Evolutionary conservation across 2,797 vertebrate species (phyloP).

Genomic region (Cossypha caffra): DNA sequence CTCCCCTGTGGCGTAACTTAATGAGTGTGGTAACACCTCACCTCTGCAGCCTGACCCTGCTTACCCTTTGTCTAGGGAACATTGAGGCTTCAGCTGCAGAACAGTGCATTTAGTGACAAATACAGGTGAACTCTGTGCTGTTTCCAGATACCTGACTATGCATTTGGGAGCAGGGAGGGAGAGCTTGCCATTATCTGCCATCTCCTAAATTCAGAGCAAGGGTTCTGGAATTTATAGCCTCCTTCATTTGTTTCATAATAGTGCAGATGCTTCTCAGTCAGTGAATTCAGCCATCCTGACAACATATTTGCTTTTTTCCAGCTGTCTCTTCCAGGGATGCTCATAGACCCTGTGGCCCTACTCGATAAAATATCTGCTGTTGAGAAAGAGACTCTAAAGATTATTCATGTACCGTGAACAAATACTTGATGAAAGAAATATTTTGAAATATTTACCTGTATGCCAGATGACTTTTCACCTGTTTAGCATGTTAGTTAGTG

Average conservation of each 20-base stretch:
- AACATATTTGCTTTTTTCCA: not conserved
- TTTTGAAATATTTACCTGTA: not conserved
- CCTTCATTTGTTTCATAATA: not conserved
- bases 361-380: not conserved
- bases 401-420: not conserved
- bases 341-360: not conserved
- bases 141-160: not conserved
- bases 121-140: not conserved
- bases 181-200: not conserved
- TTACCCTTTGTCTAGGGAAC: not conserved
- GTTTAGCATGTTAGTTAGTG: not conserved
- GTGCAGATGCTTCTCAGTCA: not conserved
- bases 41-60: not conserved
- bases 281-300: not conserved
- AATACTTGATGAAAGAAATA: not conserved
- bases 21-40: not conserved
- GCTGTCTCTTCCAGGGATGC: not conserved
- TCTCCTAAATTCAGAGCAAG: not conserved
- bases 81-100: not conserved
- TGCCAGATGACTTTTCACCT: not conserved
- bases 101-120: not conserved
- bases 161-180: not conserved
- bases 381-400: not conserved
- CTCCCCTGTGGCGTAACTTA: not conserved
- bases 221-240: not conserved